These are phyloP conservation scores for Uropetala carovei DNA, from an alignment of 2,888 invertebrate genomes.

Conservation along the genomic window DNA sequence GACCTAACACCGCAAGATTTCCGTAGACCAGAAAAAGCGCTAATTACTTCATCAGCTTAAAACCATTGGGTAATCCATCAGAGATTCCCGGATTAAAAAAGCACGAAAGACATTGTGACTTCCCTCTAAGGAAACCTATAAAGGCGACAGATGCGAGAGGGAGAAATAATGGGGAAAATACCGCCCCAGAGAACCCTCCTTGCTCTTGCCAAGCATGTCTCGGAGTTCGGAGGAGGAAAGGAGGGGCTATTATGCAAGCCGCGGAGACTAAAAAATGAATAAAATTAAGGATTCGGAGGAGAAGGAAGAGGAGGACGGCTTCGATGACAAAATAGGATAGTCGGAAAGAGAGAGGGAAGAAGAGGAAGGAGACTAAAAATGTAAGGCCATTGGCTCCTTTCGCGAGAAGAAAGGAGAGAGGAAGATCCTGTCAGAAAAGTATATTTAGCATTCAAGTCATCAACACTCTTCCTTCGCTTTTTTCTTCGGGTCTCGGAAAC, in stretches of 20 bases:
- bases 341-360: background rate
- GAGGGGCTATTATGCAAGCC: constrained; percentile 51
- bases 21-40: too few relatives aligned
- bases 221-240: constrained; percentile 31
- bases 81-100: background rate
- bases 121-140: background rate
- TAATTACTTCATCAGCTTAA: too few relatives aligned
- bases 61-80: too few relatives aligned
- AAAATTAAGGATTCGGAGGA: constrained; percentile 47
- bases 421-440: constrained; percentile 29
- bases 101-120: background rate
- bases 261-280: constrained; percentile 47
- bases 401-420: background rate
- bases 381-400: background rate
- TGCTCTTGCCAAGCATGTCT: constrained; percentile 49
- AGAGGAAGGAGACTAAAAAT: background rate
- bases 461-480: constrained; percentile 32
- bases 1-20: too few relatives aligned
- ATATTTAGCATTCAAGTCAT: constrained; percentile 63
- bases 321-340: background rate
- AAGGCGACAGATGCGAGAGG: background rate
- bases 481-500: background rate
- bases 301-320: constrained; percentile 36
- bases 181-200: background rate
- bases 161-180: too few relatives aligned